These are phyloP conservation scores for Coelinius sp. DNA, from an alignment of 2,888 invertebrate genomes.

Conservation along the genomic window DNA sequence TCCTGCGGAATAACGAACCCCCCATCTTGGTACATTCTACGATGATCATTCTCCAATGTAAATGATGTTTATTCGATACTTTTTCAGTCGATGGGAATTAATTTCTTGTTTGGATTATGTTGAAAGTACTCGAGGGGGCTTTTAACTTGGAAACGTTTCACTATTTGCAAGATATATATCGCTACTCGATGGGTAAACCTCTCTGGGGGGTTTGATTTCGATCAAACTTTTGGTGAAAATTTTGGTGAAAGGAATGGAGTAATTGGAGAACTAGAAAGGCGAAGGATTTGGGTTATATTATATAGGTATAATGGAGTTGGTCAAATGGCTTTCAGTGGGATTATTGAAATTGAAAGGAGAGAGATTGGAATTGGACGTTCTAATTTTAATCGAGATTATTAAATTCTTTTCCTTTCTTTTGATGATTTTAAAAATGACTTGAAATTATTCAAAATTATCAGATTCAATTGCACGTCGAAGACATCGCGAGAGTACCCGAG, in stretches of 20 bases:
- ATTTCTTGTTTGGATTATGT: slow-evolving; percentile 11
- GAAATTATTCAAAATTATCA: too few species aligned
- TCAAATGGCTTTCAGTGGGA: neutral
- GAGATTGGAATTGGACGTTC: neutral
- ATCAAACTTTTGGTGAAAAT: neutral
- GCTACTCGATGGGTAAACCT: neutral
- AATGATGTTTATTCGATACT: neutral
- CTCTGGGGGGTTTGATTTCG: neutral
- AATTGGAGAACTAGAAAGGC: neutral
- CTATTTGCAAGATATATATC: neutral
- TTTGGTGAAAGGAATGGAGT: neutral
- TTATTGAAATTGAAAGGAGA: neutral
- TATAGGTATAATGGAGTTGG: neutral
- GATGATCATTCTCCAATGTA: neutral
- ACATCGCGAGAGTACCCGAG: too few species aligned
- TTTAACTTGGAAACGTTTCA: neutral
- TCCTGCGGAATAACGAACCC: neutral
- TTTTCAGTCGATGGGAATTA: neutral
- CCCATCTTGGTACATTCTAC: neutral
- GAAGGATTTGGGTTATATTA: neutral
- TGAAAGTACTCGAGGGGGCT: neutral
- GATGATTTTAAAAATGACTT: too few species aligned
- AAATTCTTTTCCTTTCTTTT: too few species aligned
- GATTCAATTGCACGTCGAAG: too few species aligned
- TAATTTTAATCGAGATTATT: too few species aligned